A percentile compares a stretch with the other conserved stretches of the same genome.
Conservation (phyloP, 1,140 invertebrate species). For the Muscidifurax raptorellus region DNA sequence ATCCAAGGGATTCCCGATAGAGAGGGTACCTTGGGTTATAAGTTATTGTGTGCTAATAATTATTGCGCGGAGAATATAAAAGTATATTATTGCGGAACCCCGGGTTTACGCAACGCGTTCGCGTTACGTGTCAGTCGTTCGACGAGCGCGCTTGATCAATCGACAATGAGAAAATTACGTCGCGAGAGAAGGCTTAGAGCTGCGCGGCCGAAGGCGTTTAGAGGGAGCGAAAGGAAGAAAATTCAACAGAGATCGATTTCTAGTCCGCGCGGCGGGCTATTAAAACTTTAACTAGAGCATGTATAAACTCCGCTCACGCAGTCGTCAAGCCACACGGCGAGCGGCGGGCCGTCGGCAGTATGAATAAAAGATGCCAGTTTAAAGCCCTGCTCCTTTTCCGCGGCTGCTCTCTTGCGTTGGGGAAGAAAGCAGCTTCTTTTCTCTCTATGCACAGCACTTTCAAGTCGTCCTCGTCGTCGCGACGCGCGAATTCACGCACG, state of each 20-base stretch:
- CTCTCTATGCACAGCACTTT: neutral
- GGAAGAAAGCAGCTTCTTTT: constrained; percentile 9
- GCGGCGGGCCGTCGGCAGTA: constrained; percentile 55
- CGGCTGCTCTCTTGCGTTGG: neutral
- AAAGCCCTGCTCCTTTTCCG: constrained; percentile 51
- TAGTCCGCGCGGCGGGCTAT: constrained; percentile 63
- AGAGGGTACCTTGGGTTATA: no score
- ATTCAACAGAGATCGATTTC: constrained; percentile 64
- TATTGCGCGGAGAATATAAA: no score
- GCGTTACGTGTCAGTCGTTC: no score
- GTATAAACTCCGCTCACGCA: constrained; percentile 69
- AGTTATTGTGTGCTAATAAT: no score
- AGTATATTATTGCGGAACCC: no score
- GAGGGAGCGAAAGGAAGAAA: constrained; percentile 25
- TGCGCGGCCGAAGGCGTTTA: neutral
- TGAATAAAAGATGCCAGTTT: constrained; percentile 69
- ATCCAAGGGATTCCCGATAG: constrained; percentile 7
- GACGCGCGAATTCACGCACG: neutral
- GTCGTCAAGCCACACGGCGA: constrained; percentile 65
- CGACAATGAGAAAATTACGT: no score
- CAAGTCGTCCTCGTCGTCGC: constrained; percentile 13
- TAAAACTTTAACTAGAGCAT: constrained; percentile 67
- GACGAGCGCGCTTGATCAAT: no score
- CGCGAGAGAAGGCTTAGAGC: neutral
- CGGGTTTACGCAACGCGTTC: no score